Evolutionary conservation across 2,797 vertebrate species (phyloP).

Genomic region (Tragelaphus eurycerus): DNA sequence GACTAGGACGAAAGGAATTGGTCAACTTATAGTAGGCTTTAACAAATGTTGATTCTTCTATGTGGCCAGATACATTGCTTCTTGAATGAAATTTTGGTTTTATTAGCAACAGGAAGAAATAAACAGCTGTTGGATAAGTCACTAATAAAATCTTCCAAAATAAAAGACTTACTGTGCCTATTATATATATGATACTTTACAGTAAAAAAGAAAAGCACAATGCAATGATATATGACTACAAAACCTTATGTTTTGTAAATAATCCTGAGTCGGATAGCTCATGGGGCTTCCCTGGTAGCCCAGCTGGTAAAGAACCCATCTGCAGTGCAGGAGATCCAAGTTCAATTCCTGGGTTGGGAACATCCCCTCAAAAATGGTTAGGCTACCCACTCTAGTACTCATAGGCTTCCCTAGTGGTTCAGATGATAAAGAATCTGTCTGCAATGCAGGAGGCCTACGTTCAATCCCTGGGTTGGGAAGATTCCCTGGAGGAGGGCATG

Average conservation of each 20-base stretch:
- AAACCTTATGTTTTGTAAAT: neutral
- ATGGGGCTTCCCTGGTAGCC: no score
- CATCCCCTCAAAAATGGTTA: neutral
- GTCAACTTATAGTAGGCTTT: neutral
- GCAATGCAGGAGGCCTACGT: neutral
- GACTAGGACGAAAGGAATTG: neutral
- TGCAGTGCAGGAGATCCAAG: no score
- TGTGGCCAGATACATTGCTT: neutral
- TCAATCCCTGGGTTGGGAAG: neutral
- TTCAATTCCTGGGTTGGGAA: no score
- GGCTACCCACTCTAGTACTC: neutral
- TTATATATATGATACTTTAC: neutral
- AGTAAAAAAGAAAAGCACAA: neutral
- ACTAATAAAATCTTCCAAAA: neutral
- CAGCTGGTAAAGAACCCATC: no score
- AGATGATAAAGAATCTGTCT: neutral
- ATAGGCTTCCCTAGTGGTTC: neutral
- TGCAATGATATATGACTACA: neutral
- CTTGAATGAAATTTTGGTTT: neutral
- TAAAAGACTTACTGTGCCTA: neutral
- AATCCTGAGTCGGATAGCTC: neutral
- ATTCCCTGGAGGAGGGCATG: neutral
- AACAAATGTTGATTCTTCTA: neutral
- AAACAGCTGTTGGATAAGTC: neutral
- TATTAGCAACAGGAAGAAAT: neutral